Percentiles rank a stretch among this genome's conserved stretches.
Conservation (phyloP, 2,888 invertebrate genomes). For the Disparrhopalites patrizii region DNA sequence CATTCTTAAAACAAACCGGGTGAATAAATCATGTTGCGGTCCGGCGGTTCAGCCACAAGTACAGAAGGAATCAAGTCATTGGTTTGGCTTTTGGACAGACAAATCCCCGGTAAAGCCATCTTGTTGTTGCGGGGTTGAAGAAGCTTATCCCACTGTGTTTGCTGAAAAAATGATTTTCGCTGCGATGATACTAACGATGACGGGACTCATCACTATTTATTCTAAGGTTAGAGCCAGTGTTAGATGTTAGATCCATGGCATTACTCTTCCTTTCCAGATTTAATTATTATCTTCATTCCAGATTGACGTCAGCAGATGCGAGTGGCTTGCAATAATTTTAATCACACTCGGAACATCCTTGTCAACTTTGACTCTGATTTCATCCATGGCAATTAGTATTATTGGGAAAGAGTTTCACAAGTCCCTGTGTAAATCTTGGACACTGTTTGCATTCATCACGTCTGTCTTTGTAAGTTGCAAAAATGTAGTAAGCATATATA, state of each 20-base stretch:
- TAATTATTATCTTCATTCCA: constrained; percentile 19
- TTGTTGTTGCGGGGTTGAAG: background rate
- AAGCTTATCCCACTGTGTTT: background rate
- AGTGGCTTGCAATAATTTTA: constrained; percentile 18
- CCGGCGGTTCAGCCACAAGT: too few relatives aligned
- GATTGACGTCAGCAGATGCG: constrained; percentile 27
- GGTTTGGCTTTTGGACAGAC: background rate
- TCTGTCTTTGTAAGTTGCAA: constrained; percentile 25
- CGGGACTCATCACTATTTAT: constrained; percentile 2
- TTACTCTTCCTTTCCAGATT: background rate
- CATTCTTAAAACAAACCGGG: background rate
- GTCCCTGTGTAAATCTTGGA: constrained; percentile 25
- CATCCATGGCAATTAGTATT: constrained; percentile 24
- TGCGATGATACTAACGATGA: background rate
- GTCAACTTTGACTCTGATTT: constrained; percentile 23
- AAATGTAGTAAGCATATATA: background rate
- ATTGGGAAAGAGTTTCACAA: constrained; percentile 16
- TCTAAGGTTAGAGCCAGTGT: constrained; percentile 17
- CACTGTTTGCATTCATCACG: constrained; percentile 6
- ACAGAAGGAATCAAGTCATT: background rate
- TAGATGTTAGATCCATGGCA: too few relatives aligned
- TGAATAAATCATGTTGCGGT: too few relatives aligned
- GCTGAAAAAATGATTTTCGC: background rate
- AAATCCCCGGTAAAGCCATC: background rate
- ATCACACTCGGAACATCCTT: constrained; percentile 10